These are phyloP conservation scores for Rhingia rostrata DNA, from an alignment of 2,888 invertebrate genomes.

Conservation along the genomic window DNA sequence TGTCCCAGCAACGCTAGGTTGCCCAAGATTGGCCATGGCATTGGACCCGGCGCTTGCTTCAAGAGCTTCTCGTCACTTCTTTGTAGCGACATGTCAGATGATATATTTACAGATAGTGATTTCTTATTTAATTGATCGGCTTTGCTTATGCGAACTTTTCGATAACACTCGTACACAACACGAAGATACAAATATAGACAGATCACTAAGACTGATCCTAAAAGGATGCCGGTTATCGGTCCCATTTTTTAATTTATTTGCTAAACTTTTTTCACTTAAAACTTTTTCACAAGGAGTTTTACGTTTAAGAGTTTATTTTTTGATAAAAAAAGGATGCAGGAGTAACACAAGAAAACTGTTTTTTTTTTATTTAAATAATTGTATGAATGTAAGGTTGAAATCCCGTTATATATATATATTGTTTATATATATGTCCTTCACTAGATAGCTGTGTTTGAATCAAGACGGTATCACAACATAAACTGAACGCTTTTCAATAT, in stretches of 20 bases:
- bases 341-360: slow-evolving; percentile 2
- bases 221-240: slow-evolving; percentile 66
- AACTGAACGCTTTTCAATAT: slow-evolving; percentile 67
- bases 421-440: neutral
- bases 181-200: slow-evolving; percentile 75
- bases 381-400: slow-evolving; percentile 18
- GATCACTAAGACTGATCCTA: slow-evolving; percentile 70
- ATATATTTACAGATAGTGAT: slow-evolving; percentile 34
- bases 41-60: slow-evolving; percentile 86
- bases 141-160: slow-evolving; percentile 75
- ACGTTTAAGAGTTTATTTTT: neutral
- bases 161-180: slow-evolving; percentile 75
- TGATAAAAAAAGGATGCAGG: neutral
- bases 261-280: neutral
- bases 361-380: neutral
- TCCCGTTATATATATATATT: slow-evolving; percentile 12
- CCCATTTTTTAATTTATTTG: slow-evolving; percentile 63
- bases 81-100: slow-evolving; percentile 24
- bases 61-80: slow-evolving; percentile 60
- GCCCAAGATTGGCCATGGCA: slow-evolving; percentile 88
- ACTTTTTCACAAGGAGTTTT: slow-evolving; percentile 8
- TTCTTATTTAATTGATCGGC: slow-evolving; percentile 62
- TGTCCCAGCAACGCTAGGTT: slow-evolving; percentile 87
- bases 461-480: slow-evolving; percentile 68
- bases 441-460: slow-evolving; percentile 34